Evolutionary conservation across 1,140 invertebrate genomes (phyloP), one percentile per base, ranked within the genome.

Genomic region (Whitmania pigra): DNA sequence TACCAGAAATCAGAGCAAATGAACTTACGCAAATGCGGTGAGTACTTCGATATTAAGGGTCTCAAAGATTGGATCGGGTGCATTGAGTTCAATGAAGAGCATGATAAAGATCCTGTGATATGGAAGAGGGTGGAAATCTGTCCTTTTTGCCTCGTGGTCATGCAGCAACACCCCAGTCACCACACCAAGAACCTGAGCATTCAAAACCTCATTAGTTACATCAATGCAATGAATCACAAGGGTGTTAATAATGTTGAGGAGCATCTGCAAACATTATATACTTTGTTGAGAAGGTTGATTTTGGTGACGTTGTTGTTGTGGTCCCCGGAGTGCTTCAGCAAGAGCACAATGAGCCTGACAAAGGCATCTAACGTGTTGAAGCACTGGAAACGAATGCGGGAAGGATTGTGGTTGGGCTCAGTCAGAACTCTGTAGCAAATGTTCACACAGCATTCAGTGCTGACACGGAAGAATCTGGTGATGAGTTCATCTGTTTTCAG

Each of bases 71-170:
- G 89, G 89, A 80, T 99, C 95, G 3, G 91, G 89, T 68, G 89
- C 88, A 80, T 94, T 97, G 71, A 99, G 86, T 79, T 99, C 96
- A 63, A 97, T 87, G 81, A 98, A 97, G 0, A 99, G 86, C 87
- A 96, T 96, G 63, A 97, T 92, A 71, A 99, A 92, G 73, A 99
- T 92, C 31, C 97, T 86, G 78, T 98, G 94, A 83, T 98, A 99
- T 0, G 96, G 93, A 71, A 99, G 83, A 80, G 97, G 94, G 77
- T 97, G 93, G 83, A 99, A 99, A 69, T 94, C 92, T 0, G 86
- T 86, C 84, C 83, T 88, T 72, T 84, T 83, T 17, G 85, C 87
- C 73, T 97, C 95, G 76, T 99, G 95, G 80, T 99, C 96, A 82
- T 94, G 91, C 2, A 97, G 83, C 54, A 98, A 82, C 29, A 95